Base-by-base conservation (phyloP, 2,113 vertebrate genomes). In the Gymnorhina tibicen region DNA sequence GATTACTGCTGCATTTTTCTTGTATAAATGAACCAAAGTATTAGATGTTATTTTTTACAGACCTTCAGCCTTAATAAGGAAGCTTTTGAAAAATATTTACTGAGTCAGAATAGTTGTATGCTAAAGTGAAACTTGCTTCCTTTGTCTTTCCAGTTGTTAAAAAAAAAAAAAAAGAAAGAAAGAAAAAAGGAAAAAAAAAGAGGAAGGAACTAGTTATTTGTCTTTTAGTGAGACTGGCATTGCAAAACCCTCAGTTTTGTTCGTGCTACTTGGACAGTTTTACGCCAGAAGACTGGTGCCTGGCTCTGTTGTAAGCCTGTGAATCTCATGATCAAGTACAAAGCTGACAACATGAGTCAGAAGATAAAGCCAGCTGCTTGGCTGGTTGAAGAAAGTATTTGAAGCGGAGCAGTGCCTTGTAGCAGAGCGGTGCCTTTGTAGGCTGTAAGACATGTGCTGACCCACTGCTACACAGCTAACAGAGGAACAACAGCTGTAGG, bases 321-420 rank as follows among this genome's bases (percentile, higher is more conserved):
- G 90, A 87, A 86, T 94, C 44, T 91, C 85, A 73, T 30, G 75
- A 59, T 93, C 90, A 86, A 68, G 59, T 64, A 93, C 68, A 96
- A 92, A 97, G 60, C 32, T 72, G 66, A 95, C 55, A 72, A 22
- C 13, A 12, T 2, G 4, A 67, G 78, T 84, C 69, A 60, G 82
- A 91, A 41, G 27, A 90, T 50, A 76, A 79, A 17, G 21, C 16
- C 17, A 72, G 14, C 52, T 53, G 47, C 56, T 78, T 42, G 14
- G 15, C 33, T 52, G 33, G 8, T 46, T 66, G 50, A 67, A 67
- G 30, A 72, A 85, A 91, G 42, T 2, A 1, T 82, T 22, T 79
- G 87, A 89, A 85, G 53, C 22, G 67, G 18, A 83, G 37, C 39
- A 62, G 28, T 46, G 35, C 28, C 49, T 77, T 73, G 32, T 13